Evolutionary conservation across 2,113 vertebrate species (phyloP), one percentile per base, ranked within the genome.

Genomic region (Ophthalmolycus amberensis): DNA sequence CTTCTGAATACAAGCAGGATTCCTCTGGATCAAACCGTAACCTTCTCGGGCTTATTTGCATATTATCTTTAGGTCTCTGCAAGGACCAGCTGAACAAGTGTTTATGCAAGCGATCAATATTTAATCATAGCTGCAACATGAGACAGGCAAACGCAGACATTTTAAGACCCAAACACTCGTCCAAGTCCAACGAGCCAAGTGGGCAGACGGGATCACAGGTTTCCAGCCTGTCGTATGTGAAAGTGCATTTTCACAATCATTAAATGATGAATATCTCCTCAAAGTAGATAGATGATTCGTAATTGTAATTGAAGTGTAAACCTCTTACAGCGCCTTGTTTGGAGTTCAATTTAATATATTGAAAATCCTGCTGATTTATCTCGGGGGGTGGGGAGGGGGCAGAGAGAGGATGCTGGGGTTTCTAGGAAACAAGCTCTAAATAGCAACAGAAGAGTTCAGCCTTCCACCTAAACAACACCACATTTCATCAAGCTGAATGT

Each of bases 381-480:
- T 82, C 3, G 9, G 32, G 34, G 25, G 56, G 80, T 60, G 20
- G 52, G 4, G 16, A 11, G 1, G 12, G 50, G 52, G 32, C 48
- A 38, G n/a, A 70, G 67, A 75, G 74, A 88, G 60, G 85, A 87
- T 84, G 85, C 54, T 77, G 69, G 46, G 58, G 79, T 87, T 88
- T 87, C 82, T 85, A 86, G 77, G 89, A 89, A 89, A 90, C 82
- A 29, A 69, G 64, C 83, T 82, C 62, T 82, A 88, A 90, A 92
- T 88, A 88, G 89, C 85, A 88, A 92, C 87, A 82, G 42, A 42
- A 71, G 67, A 78, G 70, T 73, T 65, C n/a, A 83, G 70, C 74
- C 54, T 65, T 85, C 63, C 66, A 75, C 75, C 81, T 82, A 80
- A 89, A 82, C 77, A 83, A 27, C 3, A 5, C 40, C 3, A 5